Conservation (phyloP, 2,113 vertebrate species). For the Sinocyclocheilus grahami region DNA sequence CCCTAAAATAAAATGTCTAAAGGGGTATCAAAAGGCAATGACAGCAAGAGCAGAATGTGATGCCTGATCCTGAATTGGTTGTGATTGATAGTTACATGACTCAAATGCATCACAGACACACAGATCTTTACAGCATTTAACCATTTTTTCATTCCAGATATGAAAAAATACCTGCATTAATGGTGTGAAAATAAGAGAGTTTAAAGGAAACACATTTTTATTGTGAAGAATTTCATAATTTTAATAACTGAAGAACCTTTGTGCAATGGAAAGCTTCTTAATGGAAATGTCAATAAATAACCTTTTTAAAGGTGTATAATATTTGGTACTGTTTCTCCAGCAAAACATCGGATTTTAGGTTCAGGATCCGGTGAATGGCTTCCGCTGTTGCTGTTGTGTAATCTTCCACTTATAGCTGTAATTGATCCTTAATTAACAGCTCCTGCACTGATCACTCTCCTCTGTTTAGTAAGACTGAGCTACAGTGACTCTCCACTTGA, state of each 20-base stretch:
- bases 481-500: not conserved
- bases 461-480: not conserved
- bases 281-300: no score
- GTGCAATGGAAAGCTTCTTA: no score
- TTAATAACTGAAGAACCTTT: no score
- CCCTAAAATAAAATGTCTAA: not conserved
- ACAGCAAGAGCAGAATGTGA: not conserved
- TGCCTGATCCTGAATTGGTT: not conserved
- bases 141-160: not conserved
- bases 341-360: no score
- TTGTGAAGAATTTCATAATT: no score
- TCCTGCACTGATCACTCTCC: not conserved
- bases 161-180: not conserved
- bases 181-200: not conserved
- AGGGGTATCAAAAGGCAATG: not conserved
- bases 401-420: slow-evolving; percentile 43
- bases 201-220: no score
- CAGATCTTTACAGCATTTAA: not conserved
- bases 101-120: no score
- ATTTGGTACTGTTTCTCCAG: not conserved
- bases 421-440: slow-evolving; percentile 39
- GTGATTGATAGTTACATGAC: not conserved
- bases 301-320: not conserved
- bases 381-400: slow-evolving; percentile 1
- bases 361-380: not conserved